Conservation (phyloP, 2,113 vertebrate species). For the Bombycilla garrulus region DNA sequence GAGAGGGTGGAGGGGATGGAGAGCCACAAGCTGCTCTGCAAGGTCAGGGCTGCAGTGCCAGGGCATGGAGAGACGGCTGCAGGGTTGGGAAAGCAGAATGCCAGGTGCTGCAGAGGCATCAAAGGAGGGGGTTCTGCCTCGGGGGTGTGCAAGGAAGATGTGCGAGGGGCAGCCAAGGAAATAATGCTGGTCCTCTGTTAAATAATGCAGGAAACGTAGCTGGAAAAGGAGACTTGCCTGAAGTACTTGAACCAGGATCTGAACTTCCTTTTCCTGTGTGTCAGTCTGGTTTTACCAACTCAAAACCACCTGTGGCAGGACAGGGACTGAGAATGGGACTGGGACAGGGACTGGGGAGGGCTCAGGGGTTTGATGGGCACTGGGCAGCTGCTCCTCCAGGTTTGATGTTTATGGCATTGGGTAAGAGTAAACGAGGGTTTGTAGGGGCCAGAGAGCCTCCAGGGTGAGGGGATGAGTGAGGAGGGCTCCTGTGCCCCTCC, state of each 20-base stretch:
- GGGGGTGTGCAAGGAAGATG: neutral
- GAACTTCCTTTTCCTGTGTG: neutral
- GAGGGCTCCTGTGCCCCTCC: neutral
- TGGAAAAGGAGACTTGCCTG: neutral
- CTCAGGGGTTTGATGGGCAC: neutral
- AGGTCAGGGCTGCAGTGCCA: no score
- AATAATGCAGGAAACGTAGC: neutral
- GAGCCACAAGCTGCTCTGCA: neutral
- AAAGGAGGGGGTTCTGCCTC: neutral
- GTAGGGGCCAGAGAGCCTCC: neutral
- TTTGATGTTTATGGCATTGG: neutral
- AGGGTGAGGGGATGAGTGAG: neutral
- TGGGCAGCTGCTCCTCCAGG: neutral
- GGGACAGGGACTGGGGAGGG: neutral
- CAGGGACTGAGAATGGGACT: neutral
- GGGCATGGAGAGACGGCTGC: neutral
- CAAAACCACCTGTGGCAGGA: neutral
- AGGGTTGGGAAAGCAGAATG: fast-evolving
- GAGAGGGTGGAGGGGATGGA: neutral
- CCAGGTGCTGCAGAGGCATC: neutral
- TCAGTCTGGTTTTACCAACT: neutral
- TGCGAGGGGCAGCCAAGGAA: neutral
- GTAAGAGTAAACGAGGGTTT: neutral
- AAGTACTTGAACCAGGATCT: neutral
- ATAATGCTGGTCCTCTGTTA: neutral